Evolutionary conservation across 2,888 invertebrate genomes (phyloP), one percentile per base, ranked within the genome.

Genomic region (Drosophila colorata): DNA sequence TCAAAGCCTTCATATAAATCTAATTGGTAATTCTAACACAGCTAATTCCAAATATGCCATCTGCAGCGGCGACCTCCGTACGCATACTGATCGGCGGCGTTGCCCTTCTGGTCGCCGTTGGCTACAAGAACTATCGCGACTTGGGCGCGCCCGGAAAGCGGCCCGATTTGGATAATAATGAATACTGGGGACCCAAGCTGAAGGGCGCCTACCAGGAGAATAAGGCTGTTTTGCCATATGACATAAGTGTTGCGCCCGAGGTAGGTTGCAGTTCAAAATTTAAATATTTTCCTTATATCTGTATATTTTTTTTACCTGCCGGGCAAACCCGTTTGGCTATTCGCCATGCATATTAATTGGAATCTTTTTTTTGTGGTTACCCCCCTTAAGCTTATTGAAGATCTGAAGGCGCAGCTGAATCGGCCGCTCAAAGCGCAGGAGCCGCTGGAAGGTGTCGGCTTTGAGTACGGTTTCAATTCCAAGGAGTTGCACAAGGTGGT

Each of bases 381-480:
- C 6, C 9, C 20, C 6, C 6, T 40, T 1, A 23, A 94, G 94
- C 88, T 93, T 1, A 93, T 96, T 51, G 91, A 93, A 47, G 95
- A 95, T 80, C 92, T 96, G 43, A 93, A 94, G 74, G 78, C 92
- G 16, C 93, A 95, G 52, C 92, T 97, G 52, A 93, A 93, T 52
- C 93, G 93, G 49, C 93, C 94, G 16, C 92, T 93, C 8, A 90
- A 93, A 2, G 92, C 94, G 4, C 91, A 92, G 0, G 93, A 93
- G 11, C 95, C 96, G 0, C 88, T 96, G 47, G 95, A 96, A 90
- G 94, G 94, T 48, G 92, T 93, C 0, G 94, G 94, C 6, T 98
- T 97, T 91, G 94, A 95, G 64, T 97, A 97, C 87, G 98, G 98
- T 2, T 95, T 98, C 90, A 96, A 97, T 87, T 92, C 95, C 0